Percentiles rank a stretch among this genome's conserved stretches.
Conservation (phyloP, 2,888 invertebrate species). For the Hemicrepidius hirtus region DNA sequence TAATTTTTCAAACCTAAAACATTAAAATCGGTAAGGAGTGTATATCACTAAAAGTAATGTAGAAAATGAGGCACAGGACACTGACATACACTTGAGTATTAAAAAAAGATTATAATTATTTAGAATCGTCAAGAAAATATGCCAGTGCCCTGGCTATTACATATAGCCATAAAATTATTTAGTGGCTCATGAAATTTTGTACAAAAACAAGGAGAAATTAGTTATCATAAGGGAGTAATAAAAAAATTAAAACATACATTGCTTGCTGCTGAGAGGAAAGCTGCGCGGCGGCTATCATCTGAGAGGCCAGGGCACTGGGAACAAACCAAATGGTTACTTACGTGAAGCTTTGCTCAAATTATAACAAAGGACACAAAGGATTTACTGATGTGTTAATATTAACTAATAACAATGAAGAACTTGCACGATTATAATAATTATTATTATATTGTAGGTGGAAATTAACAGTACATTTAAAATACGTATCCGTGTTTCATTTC, state of each 20-base stretch:
- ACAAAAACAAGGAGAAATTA: conserved; percentile 20
- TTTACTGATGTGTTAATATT: background rate
- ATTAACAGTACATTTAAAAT: too few species aligned
- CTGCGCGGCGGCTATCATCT: conserved; percentile 95
- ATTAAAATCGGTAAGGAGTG: background rate
- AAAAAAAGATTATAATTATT: conserved; percentile 29
- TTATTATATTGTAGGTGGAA: too few species aligned
- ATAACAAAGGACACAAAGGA: conserved; percentile 41
- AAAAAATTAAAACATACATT: conserved; percentile 83
- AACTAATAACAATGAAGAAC: background rate
- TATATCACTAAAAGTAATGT: background rate
- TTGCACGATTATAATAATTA: background rate
- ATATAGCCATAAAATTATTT: conserved; percentile 43
- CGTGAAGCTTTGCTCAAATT: conserved; percentile 51
- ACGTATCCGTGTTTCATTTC: too few species aligned
- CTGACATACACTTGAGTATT: conserved; percentile 67
- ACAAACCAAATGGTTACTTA: conserved; percentile 74
- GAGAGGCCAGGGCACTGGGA: conserved; percentile 97
- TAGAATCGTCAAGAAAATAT: conserved; percentile 68
- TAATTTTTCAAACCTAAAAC: conserved; percentile 95
- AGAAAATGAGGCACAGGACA: conserved; percentile 69
- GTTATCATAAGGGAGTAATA: conserved; percentile 45
- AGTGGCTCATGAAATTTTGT: conserved; percentile 41
- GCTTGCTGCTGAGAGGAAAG: conserved; percentile 94
- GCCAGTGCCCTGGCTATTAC: conserved; percentile 92